Conservation (phyloP, 2,888 invertebrate genomes). For the Nudaria mundana region DNA sequence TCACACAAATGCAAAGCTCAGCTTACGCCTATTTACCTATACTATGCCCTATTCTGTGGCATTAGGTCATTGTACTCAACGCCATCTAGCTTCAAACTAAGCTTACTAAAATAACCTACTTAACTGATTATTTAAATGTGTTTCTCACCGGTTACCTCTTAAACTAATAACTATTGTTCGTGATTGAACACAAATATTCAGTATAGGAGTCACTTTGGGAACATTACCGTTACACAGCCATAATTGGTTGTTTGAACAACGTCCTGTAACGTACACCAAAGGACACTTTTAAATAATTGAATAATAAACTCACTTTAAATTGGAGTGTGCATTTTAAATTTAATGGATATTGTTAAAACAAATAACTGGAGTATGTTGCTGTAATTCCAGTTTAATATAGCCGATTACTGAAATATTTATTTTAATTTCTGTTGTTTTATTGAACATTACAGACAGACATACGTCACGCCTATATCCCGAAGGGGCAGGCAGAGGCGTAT, state of each 20-base stretch:
- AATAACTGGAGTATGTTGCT: neutral
- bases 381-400: too few relatives aligned
- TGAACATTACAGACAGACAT: too few relatives aligned
- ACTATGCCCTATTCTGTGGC: too few relatives aligned
- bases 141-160: too few relatives aligned
- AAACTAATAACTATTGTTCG: conserved; percentile 40
- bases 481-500: too few relatives aligned
- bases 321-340: neutral
- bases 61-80: too few relatives aligned
- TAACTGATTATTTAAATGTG: conserved; percentile 23
- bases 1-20: too few relatives aligned
- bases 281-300: conserved; percentile 7
- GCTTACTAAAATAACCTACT: conserved; percentile 20
- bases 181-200: conserved; percentile 42
- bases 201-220: conserved; percentile 41
- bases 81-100: conserved; percentile 29
- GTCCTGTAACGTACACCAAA: conserved; percentile 14
- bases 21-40: too few relatives aligned
- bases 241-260: conserved; percentile 42
- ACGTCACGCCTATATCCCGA: too few relatives aligned
- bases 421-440: too few relatives aligned
- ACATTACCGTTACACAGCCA: conserved; percentile 43
- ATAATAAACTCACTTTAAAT: conserved; percentile 8
- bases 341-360: neutral
- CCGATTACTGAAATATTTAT: too few relatives aligned